phyloP scores from a whole-genome alignment of 2,113 vertebrate species.

The Tyrannus savana region DNA sequence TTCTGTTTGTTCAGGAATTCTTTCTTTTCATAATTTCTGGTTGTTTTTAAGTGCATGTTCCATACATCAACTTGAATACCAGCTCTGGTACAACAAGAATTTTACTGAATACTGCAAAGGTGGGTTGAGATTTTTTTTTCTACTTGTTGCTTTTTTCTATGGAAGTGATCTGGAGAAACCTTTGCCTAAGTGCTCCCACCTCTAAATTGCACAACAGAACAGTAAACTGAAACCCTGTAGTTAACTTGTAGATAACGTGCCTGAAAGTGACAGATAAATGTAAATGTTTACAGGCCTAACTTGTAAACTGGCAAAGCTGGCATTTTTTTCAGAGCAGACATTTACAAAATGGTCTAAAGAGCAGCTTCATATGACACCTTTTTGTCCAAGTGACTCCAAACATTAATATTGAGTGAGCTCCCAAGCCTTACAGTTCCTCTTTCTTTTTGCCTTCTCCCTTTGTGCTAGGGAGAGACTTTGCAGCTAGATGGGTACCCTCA shows the following conservation, averaged over 20 bases:
- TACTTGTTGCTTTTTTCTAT: fast-evolving
- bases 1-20: not conserved
- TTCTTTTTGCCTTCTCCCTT: not conserved
- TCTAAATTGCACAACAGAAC: not conserved
- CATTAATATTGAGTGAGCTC: not conserved
- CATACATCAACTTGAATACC: not conserved
- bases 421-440: not conserved
- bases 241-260: not conserved
- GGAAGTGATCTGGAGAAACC: not conserved
- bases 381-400: not conserved
- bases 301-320: not conserved
- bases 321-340: not conserved
- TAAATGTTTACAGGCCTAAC: not conserved
- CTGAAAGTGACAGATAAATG: not conserved
- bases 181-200: not conserved
- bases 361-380: not conserved
- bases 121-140: not conserved
- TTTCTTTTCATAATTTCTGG: not conserved
- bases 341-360: not conserved
- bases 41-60: not conserved
- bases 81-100: not conserved
- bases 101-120: not conserved
- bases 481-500: not conserved
- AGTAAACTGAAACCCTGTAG: not conserved
- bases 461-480: not conserved